Conservation (phyloP, 1,140 invertebrate species). For the Dysdera silvatica region DNA sequence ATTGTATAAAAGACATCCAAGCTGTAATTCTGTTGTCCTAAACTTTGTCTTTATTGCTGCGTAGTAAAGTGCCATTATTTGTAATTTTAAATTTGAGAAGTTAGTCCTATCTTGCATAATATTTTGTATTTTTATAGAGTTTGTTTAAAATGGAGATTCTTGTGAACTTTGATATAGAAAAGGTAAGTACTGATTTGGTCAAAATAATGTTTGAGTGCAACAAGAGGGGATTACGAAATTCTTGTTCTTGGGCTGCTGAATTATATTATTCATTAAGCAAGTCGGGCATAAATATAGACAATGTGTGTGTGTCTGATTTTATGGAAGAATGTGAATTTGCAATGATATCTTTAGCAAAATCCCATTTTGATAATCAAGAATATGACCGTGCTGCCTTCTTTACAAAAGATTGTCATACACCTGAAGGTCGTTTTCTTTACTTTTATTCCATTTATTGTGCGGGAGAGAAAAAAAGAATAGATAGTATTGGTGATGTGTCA, state of each 20-base stretch:
- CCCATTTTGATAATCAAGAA: constrained; percentile 85
- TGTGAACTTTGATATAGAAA: constrained; percentile 11
- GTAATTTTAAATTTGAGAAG: no score
- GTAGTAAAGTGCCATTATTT: no score
- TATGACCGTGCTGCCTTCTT: constrained; percentile 84
- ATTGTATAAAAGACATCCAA: no score
- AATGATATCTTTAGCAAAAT: constrained; percentile 69
- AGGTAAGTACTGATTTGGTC: constrained; percentile 15
- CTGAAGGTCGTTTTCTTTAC: constrained; percentile 67
- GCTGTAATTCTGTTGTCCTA: no score
- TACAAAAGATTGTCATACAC: constrained; percentile 57
- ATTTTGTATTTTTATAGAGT: no score
- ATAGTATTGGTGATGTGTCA: constrained; percentile 63
- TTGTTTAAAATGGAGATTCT: constrained; percentile 17
- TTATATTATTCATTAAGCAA: constrained; percentile 21
- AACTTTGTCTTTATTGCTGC: no score
- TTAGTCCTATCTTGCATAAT: no score
- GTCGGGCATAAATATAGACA: no score
- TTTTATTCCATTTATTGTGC: constrained; percentile 79
- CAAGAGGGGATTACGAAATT: constrained; percentile 32
- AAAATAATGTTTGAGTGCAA: constrained; percentile 12
- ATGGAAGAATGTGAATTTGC: constrained; percentile 12
- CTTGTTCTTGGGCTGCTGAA: constrained; percentile 31
- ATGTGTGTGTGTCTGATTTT: neutral
- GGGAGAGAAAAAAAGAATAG: constrained; percentile 75